A percentile compares a stretch with the other conserved stretches of the same genome.
phyloP scores from a whole-genome alignment of 2,888 invertebrate genomes.

The Drosophila tripunctata region DNA sequence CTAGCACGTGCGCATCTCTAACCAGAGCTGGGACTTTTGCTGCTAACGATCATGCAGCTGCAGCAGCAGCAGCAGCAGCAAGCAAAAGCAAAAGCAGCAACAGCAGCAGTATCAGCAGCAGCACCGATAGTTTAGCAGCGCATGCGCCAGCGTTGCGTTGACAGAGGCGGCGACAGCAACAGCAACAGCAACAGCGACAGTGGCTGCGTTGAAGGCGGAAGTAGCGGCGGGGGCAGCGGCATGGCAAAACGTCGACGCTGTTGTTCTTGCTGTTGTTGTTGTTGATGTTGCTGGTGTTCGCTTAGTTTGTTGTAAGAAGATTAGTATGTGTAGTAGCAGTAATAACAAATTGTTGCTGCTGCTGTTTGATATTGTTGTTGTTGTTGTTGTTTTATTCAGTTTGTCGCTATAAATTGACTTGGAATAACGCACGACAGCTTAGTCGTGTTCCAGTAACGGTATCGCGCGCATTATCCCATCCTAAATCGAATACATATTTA shows the following conservation, averaged over 20 bases:
- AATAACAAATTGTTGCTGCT: conserved; percentile 14
- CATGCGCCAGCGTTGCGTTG: conserved; percentile 28
- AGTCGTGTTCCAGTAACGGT: conserved; percentile 83
- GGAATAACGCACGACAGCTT: conserved; percentile 80
- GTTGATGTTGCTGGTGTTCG: conserved; percentile 17
- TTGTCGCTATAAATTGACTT: conserved; percentile 83
- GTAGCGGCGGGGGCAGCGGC: conserved; percentile 14
- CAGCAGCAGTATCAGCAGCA: conserved; percentile 16
- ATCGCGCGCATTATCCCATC: conserved; percentile 68
- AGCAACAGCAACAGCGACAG: conserved; percentile 9
- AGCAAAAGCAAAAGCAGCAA: conserved; percentile 3
- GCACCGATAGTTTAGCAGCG: conserved; percentile 8
- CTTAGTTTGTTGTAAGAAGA: conserved; percentile 22
- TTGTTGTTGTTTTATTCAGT: conserved; percentile 46
- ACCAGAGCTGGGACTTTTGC: conserved; percentile 37
- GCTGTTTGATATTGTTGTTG: conserved; percentile 12
- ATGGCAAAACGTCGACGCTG: conserved; percentile 20
- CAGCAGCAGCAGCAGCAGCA: conserved; percentile 27
- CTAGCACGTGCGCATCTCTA: conserved; percentile 39
- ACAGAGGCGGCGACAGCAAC: conserved; percentile 14
- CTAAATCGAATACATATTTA: conserved; percentile 1
- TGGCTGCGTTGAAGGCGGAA: conserved; percentile 25
- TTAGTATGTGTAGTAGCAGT: conserved; percentile 12
- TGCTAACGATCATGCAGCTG: conserved; percentile 32
- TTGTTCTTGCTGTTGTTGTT: not conserved